Evolutionary conservation across 2,888 invertebrate genomes (phyloP).

Genomic region (Chesias legatella): DNA sequence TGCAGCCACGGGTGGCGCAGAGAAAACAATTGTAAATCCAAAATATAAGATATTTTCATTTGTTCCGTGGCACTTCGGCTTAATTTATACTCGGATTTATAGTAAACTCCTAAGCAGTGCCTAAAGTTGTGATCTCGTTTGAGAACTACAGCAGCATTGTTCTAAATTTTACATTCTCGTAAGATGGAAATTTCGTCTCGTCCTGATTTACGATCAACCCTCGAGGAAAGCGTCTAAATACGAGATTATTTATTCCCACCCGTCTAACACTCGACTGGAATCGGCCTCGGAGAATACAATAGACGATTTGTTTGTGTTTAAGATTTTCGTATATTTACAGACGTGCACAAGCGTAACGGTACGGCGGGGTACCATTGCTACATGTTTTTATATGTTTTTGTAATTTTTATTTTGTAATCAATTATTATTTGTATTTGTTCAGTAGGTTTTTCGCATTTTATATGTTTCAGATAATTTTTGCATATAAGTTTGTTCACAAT

Average conservation of each 20-base stretch:
- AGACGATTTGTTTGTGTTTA: conserved; percentile 9
- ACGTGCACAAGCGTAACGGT: too few relatives aligned
- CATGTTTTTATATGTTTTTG: too few relatives aligned
- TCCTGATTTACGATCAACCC: conserved; percentile 64
- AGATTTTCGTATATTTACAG: neutral
- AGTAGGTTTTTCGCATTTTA: too few relatives aligned
- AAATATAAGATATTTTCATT: too few relatives aligned
- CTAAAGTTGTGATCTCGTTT: conserved; percentile 50
- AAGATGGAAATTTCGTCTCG: conserved; percentile 64
- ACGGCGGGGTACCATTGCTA: too few relatives aligned
- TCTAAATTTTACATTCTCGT: conserved; percentile 67
- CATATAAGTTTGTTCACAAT: too few relatives aligned
- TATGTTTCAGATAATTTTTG: too few relatives aligned
- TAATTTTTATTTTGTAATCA: too few relatives aligned
- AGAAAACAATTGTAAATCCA: too few relatives aligned
- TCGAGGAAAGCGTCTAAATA: conserved; percentile 57
- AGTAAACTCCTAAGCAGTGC: conserved; percentile 51
- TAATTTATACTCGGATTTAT: conserved; percentile 28
- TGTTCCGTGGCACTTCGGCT: too few relatives aligned
- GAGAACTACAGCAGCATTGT: conserved; percentile 55
- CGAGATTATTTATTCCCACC: conserved; percentile 64
- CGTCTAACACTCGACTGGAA: conserved; percentile 47
- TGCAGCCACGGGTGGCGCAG: too few relatives aligned
- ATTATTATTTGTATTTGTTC: too few relatives aligned
- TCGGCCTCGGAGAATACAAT: conserved; percentile 10